Conservation (phyloP, 2,888 invertebrate species). For the Dromius quadrimaculatus region DNA sequence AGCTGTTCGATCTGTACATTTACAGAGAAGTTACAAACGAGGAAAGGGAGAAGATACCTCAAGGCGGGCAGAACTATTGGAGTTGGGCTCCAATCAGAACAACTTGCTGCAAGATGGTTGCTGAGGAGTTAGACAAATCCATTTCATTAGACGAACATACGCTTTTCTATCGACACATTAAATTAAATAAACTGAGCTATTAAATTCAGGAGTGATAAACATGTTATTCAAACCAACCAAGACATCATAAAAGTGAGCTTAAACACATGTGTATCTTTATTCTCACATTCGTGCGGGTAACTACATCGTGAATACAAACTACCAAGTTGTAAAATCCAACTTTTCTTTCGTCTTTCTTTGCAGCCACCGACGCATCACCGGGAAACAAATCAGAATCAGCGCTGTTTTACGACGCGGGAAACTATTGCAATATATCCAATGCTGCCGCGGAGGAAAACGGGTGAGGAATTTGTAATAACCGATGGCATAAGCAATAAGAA, state of each 20-base stretch:
- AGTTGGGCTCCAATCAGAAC: too few species aligned
- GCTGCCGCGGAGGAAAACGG: constrained; percentile 54
- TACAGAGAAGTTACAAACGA: constrained; percentile 33
- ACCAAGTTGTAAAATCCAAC: constrained; percentile 1
- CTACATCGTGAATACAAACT: constrained; percentile 39
- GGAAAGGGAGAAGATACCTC: constrained; percentile 1
- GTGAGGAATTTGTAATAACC: constrained; percentile 64
- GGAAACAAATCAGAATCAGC: constrained; percentile 60
- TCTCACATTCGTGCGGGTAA: not conserved
- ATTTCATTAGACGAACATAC: too few species aligned
- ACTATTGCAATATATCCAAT: constrained; percentile 64
- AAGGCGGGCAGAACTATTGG: too few species aligned
- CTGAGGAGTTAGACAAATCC: too few species aligned
- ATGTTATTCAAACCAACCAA: too few species aligned
- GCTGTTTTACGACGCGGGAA: constrained; percentile 59
- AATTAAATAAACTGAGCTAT: too few species aligned
- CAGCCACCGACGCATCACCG: constrained; percentile 56
- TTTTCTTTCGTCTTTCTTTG: not conserved
- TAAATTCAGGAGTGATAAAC: too few species aligned
- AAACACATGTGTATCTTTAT: too few species aligned
- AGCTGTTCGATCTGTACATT: constrained; percentile 38
- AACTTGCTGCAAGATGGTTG: not conserved
- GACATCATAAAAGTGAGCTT: not conserved
- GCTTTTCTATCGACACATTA: not conserved
- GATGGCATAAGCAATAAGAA: constrained; percentile 61